Base-by-base conservation (phyloP, 2,797 vertebrate species). In the Poecile montanus region DNA sequence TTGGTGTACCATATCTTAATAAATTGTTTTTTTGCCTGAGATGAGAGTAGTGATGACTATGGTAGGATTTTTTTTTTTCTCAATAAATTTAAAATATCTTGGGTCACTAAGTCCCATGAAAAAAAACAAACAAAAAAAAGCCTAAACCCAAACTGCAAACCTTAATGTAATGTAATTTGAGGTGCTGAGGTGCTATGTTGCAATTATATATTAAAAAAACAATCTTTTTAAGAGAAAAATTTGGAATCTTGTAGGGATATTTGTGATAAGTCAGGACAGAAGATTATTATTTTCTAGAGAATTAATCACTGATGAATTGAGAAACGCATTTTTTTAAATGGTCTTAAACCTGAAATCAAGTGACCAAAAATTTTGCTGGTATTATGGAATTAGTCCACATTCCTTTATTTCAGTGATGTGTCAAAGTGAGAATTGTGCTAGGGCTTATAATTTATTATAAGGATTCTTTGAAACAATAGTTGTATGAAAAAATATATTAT, bases 81-180 rank as follows among this genome's bases (percentile, higher is more conserved):
- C 25, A 50, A 68, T 57, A 38, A 60, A 58, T 76, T 79, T 34
- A 40, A 68, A 77, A 58, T 45, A 13, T 44, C 16, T 42, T 88
- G 6, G 1, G 3, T 56, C 16, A 30, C 26, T 27, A 38, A 32
- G 6, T 54, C 21, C 4, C 14, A 45, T 20, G 6, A 54, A 65
- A 54, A 54, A 27, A 36, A 25, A 9, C 2, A 13, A 21, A 30
- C 3, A 1, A 51, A 25, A 11, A 36, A 70, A 11, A 6, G 1
- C 3, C 9, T 5, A 26, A 68, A 7, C 6, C 10, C 34, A 66
- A 13, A 11, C 1, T 2, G 1, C 6, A 68, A 38, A 5, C 4
- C 7, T 16, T 40, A 29, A 29, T 20, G 26, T 13, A 61, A 68
- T 48, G 66, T 66, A 57, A 48, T 67, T 34, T 65, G 29, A 65